These are phyloP conservation scores for Rhadina sibilatrix DNA, from an alignment of 2,113 vertebrate species.

Conservation along the genomic window DNA sequence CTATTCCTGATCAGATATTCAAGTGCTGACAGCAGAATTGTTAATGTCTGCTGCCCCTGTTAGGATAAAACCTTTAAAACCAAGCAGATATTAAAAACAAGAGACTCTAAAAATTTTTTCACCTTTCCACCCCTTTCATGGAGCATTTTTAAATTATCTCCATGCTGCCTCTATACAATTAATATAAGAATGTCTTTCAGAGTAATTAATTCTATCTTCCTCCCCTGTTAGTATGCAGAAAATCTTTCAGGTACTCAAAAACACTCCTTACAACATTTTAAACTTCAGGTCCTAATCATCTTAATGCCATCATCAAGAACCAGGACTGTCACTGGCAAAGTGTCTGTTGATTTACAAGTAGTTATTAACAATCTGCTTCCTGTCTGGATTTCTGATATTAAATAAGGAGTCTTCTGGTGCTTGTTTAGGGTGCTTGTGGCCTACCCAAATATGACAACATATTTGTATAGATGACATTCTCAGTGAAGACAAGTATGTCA, in stretches of 20 bases:
- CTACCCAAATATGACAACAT: neutral
- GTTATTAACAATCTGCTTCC: neutral
- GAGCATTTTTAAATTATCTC: neutral
- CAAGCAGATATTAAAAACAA: neutral
- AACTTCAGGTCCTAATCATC: neutral
- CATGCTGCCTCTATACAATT: neutral
- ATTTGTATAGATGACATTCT: neutral
- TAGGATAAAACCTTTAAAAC: neutral
- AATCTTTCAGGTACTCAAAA: neutral
- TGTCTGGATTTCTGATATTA: neutral
- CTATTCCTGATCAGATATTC: neutral
- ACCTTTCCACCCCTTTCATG: neutral
- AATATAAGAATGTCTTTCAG: neutral
- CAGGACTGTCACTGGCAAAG: neutral
- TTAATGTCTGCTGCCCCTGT: neutral
- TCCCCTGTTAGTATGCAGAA: neutral
- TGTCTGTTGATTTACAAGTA: neutral
- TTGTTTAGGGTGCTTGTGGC: neutral
- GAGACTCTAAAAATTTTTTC: rapidly evolving
- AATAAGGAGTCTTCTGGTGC: neutral
- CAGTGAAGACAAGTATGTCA: neutral
- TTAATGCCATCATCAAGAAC: neutral
- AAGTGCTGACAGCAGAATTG: neutral
- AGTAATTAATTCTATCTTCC: neutral
- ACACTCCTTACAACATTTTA: neutral